Base-by-base conservation (phyloP, 2,888 invertebrate species). In the Clunio marinus region DNA sequence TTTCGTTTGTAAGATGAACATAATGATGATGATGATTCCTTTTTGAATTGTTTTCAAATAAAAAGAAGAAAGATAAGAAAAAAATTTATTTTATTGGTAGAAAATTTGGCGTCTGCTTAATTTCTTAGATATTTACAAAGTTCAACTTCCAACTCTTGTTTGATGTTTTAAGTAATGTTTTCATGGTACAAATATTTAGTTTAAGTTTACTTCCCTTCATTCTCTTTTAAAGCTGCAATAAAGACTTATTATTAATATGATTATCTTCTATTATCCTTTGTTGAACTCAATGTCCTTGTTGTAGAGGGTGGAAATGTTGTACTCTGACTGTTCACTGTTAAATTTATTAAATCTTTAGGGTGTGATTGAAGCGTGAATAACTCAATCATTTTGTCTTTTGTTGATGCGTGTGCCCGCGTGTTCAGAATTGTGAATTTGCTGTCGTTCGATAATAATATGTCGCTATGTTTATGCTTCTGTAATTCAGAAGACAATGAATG, bases 301-400 rank as follows among this genome's bases (percentile, higher is more conserved):
- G 55, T 2, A 24, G 41, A 41, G 60, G 60, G 41, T 37, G 32
- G 60, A 60, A 32, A 7, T 58, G 15, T 58, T 32, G 7, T 41
- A 15, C n/a, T n/a, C 41, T 10, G 41, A 41, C 41, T 41, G 41
- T 41, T 10, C 15, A 15, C 41, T 41, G 51, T 51, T 22, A 46
- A 63, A 63, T 63, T 45, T 63, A 55, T 55, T 55, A 66, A 66
- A 35, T 55, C 45, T 32, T 32, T 5, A 55, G 66, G 66, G 35
- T 15, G 66, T 66, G 55, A 66, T 66, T 55, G 51, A 35, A 55
- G 66, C 66, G 55, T 66, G 55, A 55, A 66, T 66, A 66, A 66
- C 66, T 66, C 55, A 66, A 66, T 66, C 41, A 55, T 51, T 25
- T 27, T 24, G n/a, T 22, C 60, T 24, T 15, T 60, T 60, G 60